Conservation (phyloP, 2,113 vertebrate genomes). For the Todiramphus saurophagus region DNA sequence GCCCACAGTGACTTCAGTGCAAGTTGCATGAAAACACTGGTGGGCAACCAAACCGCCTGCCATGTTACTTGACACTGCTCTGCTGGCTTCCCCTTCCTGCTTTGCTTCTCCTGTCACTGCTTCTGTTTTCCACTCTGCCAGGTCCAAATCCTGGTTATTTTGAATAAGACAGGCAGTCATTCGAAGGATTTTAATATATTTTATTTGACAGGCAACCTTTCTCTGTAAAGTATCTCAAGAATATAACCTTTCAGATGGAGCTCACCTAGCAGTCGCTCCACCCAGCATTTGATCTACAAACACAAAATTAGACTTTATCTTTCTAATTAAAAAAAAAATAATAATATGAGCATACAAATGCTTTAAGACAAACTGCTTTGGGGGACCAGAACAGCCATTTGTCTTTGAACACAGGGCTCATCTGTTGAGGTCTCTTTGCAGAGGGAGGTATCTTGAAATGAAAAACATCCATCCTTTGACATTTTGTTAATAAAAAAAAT, state of each 20-base stretch:
- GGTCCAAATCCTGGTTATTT: background rate
- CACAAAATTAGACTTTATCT: background rate
- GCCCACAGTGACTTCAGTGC: background rate
- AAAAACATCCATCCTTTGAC: conserved; percentile 26
- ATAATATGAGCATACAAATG: background rate
- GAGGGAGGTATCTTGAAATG: background rate
- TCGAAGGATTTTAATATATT: background rate
- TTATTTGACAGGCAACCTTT: background rate
- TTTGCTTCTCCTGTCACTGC: background rate
- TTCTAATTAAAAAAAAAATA: background rate
- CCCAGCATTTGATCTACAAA: background rate
- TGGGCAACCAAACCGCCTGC: background rate
- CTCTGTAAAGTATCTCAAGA: background rate
- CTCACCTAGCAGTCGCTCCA: background rate
- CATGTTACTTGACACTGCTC: background rate
- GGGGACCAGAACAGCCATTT: background rate
- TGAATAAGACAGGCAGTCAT: background rate
- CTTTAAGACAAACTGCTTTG: background rate
- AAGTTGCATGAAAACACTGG: background rate
- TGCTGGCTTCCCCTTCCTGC: background rate
- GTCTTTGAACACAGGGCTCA: background rate
- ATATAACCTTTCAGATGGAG: background rate
- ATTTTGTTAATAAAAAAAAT: conserved; percentile 13
- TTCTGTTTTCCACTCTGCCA: background rate
- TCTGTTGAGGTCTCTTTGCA: background rate